These are phyloP conservation scores for Drosophila melanogaster DNA, from an alignment of 1,140 invertebrate genomes.

Conservation along the genomic window Release_6_plus_ISO1_MT NC_004354.4:4544501-4545000, in stretches of 20 bases:
- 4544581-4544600: slow-evolving; percentile 17
- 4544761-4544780: slow-evolving; percentile 34
- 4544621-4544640: slow-evolving; percentile 54
- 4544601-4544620: slow-evolving; percentile 19
- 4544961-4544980: slow-evolving; percentile 80
- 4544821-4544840: neutral
- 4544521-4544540: slow-evolving; percentile 1
- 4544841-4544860: neutral
- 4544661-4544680: slow-evolving; percentile 73
- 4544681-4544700: slow-evolving; percentile 60
- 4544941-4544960: slow-evolving; percentile 56
- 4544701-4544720: slow-evolving; percentile 72
- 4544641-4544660: slow-evolving; percentile 79
- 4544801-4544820: slow-evolving; percentile 11
- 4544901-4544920: slow-evolving; percentile 45
- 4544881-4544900: slow-evolving; percentile 49
- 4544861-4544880: slow-evolving; percentile 2
- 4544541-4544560: slow-evolving; percentile 14
- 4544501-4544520: too few species aligned
- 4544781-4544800: slow-evolving; percentile 3
- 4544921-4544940: slow-evolving; percentile 31
- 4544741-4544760: slow-evolving; percentile 15
- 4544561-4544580: neutral
- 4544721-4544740: slow-evolving; percentile 74
- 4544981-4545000: slow-evolving; percentile 74